Evolutionary conservation across 2,888 invertebrate species (phyloP), one percentile per base, ranked within the genome.

Genomic region (Oxyscelio sp.): DNA sequence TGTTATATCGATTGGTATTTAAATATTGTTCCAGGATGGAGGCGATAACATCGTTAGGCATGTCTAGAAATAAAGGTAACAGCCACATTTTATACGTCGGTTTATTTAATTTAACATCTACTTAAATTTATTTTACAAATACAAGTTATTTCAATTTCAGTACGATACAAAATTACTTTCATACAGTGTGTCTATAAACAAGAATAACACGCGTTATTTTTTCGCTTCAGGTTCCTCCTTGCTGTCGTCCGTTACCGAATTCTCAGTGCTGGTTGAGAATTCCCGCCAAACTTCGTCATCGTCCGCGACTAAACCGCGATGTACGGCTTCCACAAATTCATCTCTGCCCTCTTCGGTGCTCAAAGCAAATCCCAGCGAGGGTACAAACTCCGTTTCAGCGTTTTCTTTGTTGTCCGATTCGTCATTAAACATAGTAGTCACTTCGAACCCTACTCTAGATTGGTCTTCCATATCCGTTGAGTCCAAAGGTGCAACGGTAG

Each of bases 351-450:
- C 85, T 5, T 91, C 91, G 3, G 93, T 92, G 22, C 94, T 91
- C 1, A 94, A 87, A 3, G 92, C 90, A 59, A 94, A 94, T 50
- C 94, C 92, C 2, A 94, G 81, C 2, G 94, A 92, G 5, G 94
- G 94, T 15, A 94, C 90, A 4, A 94, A 89, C 86, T 94, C 94
- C 0, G 94, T 93, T 54, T 92, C 89, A 2, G 93, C 89, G 8
- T 31, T 15, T n/a, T 63, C 6, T 50, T 83, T 70, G 0, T 71
- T 6, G 19, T 11, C 48, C 0, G 22, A 27, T 0, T 11, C 9
- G 9, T 74, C 74, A 66, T 19, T 71, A 1, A 1, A 24, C 45
- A 45, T n/a, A n/a, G 73, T 73, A 9, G 73, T 73, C 21, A 50
- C 27, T 31, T 70, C 40, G 9, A 24, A 24, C 15, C 15, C 58